Base-by-base conservation (phyloP, 1,140 invertebrate genomes). In the Aphidius ervi region DNA sequence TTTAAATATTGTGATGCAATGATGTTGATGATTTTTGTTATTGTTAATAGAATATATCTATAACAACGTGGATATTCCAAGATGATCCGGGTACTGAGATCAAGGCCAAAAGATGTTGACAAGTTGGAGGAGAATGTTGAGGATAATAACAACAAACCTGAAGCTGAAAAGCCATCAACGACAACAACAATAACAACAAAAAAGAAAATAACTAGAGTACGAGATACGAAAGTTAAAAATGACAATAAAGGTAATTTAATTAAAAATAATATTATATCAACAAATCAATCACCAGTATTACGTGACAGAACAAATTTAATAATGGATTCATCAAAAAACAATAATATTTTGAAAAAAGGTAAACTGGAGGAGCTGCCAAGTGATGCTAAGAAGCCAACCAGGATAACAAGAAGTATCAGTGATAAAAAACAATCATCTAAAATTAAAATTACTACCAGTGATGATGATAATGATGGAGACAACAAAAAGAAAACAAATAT, bases 241-340 rank as follows among this genome's bases (percentile, higher is more conserved):
- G 4, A 31, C 23, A 1, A 31, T 31, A 55, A 63, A 63, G 61
- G 61, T 63, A 61, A 47, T 40, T 56, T 16, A 52, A 16, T 52
- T 7, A 31, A 39, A 47, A 58, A 41, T 9, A 40, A 56, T 59
- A 46, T 43, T 1, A 16, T 65, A 43, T 2, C 16, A 16, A 20
- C 9, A 39, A 20, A 54, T n/a, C 16, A 37, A 54, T 65, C 63
- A 9, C 62, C 66, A 53, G 62, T 66, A 65, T 54, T 69, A 45
- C 56, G 63, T 54, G 66, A 69, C 56, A 66, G 64, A 64, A 69
- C 66, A 6, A 67, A 69, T 60, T 50, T 64, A 37, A 59, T 41
- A 46, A 46, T n/a, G n/a, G 59, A 66, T 52, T 41, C 39, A n/a
- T 6, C 50, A 10, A 67, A 65, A 57, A 9, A 49, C 58, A 55